Base-by-base conservation (phyloP, 2,797 vertebrate genomes). In the Cirrhinus mrigala region DNA sequence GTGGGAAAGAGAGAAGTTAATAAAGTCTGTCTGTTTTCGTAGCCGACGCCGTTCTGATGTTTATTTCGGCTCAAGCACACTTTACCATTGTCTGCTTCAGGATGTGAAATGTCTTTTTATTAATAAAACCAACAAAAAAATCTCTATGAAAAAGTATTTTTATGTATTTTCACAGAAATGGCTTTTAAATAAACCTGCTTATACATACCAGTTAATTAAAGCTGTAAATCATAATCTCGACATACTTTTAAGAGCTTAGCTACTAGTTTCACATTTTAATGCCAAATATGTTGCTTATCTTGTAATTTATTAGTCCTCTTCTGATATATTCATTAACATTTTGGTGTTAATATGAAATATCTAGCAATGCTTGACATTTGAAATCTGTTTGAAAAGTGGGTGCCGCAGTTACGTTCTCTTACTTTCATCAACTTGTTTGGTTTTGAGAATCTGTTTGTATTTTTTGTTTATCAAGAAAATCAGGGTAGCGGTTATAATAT, bases 161-260 rank as follows among this genome's bases (percentile, higher is more conserved):
- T 99, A 98, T 97, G 98, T 98, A 99, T 99, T 99, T 99, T 99
- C 97, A 98, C 97, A 97, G 95, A 93, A 97, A 98, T 97, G 96
- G 97, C 98, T 99, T 99, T 99, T 97, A 97, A 98, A 98, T 96
- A 96, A 97, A 97, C 96, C 97, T 97, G 97, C 97, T 97, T 98
- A 56, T 56, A 97, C 97, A 96, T 97, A 96, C 94, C 94, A 95
- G 96, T 97, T 96, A 95, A 69, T 70, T 95, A 91, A 82, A 86
- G 27, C 90, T 94, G 93, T 93, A 95, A 90, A 93, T 93, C 91
- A 94, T 92, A 92, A 94, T 93, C 91, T 93, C 94, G 91, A 91
- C 90, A 83, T 79, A 73, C 91, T 93, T 92, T 94, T 92, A 94
- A 93, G 92, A 94, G 95, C 94, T 97, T 96, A 94, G 93, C 91